Evolutionary conservation across 1,140 invertebrate genomes (phyloP).

Genomic region (Atopsyche davidsoni): DNA sequence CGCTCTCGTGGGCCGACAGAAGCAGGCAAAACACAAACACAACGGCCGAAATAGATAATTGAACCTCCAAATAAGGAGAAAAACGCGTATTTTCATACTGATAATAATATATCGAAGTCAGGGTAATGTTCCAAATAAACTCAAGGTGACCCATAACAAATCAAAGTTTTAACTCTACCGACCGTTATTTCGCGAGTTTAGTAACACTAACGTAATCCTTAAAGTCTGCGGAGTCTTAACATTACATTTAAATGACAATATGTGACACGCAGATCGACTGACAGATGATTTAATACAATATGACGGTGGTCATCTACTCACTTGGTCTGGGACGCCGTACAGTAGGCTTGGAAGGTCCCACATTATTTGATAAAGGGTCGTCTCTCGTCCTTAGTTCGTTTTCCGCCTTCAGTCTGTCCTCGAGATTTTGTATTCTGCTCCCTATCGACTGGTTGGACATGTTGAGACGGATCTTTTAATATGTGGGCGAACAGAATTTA

Average conservation of each 20-base stretch:
- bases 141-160: slow-evolving; percentile 18
- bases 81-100: background rate
- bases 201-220: slow-evolving; percentile 1
- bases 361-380: slow-evolving; percentile 10
- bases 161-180: no score
- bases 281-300: background rate
- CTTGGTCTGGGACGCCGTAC: slow-evolving; percentile 12
- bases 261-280: background rate
- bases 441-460: slow-evolving; percentile 40
- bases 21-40: background rate
- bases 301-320: slow-evolving; percentile 10
- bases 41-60: no score
- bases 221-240: background rate
- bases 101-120: background rate
- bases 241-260: background rate
- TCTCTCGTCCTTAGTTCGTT: slow-evolving; percentile 46
- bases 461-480: slow-evolving; percentile 10
- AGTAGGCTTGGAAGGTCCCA: slow-evolving; percentile 7
- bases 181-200: slow-evolving; percentile 4
- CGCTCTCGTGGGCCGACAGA: background rate
- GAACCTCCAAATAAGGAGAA: background rate
- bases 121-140: slow-evolving; percentile 14
- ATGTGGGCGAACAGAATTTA: slow-evolving; percentile 14
- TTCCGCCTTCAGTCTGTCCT: slow-evolving; percentile 58
- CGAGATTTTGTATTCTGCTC: slow-evolving; percentile 58